Conservation (phyloP, 1,140 invertebrate genomes). For the Euschistus heros region DNA sequence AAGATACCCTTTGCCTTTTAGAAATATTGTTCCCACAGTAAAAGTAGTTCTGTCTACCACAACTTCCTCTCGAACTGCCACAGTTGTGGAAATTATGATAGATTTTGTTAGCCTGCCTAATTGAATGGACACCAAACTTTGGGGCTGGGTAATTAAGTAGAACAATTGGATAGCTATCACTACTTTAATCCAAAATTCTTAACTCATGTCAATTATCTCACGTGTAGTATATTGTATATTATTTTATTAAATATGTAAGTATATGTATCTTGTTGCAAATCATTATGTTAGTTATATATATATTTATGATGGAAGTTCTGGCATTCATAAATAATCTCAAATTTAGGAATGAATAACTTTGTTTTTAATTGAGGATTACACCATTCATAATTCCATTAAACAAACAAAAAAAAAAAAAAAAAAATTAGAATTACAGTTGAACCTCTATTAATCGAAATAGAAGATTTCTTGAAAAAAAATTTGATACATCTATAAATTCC, state of each 20-base stretch:
- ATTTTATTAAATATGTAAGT: background rate
- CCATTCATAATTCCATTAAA: too few species aligned
- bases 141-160: constrained; percentile 5
- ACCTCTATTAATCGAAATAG: too few species aligned
- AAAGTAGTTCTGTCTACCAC: constrained; percentile 6
- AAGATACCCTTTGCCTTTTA: constrained; percentile 5
- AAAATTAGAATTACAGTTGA: too few species aligned
- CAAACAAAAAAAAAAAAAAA: too few species aligned
- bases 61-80: background rate
- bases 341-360: too few species aligned
- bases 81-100: constrained; percentile 10
- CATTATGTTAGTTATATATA: too few species aligned
- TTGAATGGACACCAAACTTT: constrained; percentile 18
- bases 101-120: constrained; percentile 21
- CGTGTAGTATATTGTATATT: constrained; percentile 6
- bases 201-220: constrained; percentile 11
- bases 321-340: too few species aligned
- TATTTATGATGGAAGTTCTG: too few species aligned
- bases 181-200: constrained; percentile 7
- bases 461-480: too few species aligned
- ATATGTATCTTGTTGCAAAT: too few species aligned
- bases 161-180: constrained; percentile 5
- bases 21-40: constrained; percentile 4
- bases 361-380: too few species aligned
- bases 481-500: too few species aligned